Conservation (phyloP, 2,113 vertebrate species). For the Typhlomys cinereus region DNA sequence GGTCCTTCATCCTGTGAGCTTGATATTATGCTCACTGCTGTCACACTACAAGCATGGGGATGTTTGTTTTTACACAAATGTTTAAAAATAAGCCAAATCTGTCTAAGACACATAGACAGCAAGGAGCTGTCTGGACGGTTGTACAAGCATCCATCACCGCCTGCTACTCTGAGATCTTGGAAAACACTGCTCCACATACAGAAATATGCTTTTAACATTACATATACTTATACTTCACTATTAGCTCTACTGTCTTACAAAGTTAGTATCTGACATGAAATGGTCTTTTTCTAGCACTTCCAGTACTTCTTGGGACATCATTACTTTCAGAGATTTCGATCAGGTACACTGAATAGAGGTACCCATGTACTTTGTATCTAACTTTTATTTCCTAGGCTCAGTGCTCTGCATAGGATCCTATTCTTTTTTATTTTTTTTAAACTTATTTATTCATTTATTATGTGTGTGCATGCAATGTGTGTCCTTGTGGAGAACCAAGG, state of each 20-base stretch:
- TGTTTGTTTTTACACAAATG: conserved; percentile 25
- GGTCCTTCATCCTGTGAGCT: not conserved
- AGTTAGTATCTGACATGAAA: not conserved
- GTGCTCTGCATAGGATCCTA: not conserved
- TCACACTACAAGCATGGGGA: conserved; percentile 15
- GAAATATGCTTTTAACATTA: not conserved
- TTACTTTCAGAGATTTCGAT: not conserved
- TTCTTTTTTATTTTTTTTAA: no score
- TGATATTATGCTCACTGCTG: not conserved
- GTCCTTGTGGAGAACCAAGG: no score
- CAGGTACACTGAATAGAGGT: not conserved
- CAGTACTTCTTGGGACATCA: not conserved
- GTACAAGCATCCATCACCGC: not conserved
- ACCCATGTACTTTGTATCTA: not conserved
- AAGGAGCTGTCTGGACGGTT: not conserved
- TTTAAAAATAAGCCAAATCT: conserved; percentile 37
- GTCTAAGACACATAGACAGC: conserved; percentile 1
- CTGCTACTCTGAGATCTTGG: not conserved
- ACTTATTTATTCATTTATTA: no score
- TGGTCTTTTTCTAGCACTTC: not conserved
- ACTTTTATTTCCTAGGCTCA: not conserved
- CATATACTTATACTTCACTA: not conserved
- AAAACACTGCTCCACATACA: not conserved
- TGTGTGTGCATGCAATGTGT: no score
- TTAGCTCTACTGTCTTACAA: conserved; percentile 1